Conservation (phyloP, 2,113 vertebrate genomes). For the Puntigrus tetrazona region DNA sequence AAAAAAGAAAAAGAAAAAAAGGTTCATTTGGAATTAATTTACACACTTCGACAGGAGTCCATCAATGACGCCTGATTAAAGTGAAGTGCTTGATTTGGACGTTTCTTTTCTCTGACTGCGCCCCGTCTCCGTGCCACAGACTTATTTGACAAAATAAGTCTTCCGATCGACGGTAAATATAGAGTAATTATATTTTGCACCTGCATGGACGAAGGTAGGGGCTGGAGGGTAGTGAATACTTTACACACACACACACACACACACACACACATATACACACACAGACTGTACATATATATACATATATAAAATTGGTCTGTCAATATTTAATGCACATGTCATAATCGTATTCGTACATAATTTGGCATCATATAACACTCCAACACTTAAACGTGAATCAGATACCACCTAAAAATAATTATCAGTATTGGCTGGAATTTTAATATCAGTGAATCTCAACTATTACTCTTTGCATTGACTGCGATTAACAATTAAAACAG, state of each 20-base stretch:
- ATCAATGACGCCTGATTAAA: slow-evolving; percentile 66
- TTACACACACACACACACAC: too few species aligned
- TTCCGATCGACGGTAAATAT: slow-evolving; percentile 66
- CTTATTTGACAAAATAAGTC: slow-evolving; percentile 70
- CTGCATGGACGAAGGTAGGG: slow-evolving; percentile 44
- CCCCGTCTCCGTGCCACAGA: slow-evolving; percentile 58
- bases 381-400: too few species aligned
- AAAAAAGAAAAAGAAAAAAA: background rate
- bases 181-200: slow-evolving; percentile 72
- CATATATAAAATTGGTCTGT: too few species aligned
- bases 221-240: background rate
- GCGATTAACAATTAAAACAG: background rate
- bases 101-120: slow-evolving; percentile 60
- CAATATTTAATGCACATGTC: too few species aligned
- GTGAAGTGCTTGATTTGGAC: slow-evolving; percentile 69
- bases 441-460: background rate
- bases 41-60: background rate
- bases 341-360: too few species aligned
- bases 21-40: slow-evolving; percentile 23
- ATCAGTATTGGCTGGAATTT: background rate
- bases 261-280: too few species aligned
- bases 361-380: too few species aligned
- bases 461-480: too few species aligned
- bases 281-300: too few species aligned
- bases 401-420: background rate